These are phyloP conservation scores for Glyphotaelius pellucidus DNA, from an alignment of 2,888 invertebrate genomes.

Conservation along the genomic window DNA sequence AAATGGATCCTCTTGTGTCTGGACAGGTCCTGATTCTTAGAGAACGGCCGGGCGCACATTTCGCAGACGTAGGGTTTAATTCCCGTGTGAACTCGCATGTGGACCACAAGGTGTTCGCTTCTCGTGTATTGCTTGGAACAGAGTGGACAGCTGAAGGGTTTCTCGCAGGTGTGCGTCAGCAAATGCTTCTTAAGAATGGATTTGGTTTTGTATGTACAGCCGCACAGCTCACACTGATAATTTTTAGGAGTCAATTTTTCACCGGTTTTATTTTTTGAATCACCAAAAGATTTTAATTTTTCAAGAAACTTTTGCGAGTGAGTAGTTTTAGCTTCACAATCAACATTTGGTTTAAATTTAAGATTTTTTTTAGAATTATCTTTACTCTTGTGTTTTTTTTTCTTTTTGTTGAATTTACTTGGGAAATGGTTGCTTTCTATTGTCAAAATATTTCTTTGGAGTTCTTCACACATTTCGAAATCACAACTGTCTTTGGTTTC, in stretches of 20 bases:
- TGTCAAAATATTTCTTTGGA: constrained; percentile 11
- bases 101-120: constrained; percentile 73
- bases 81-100: constrained; percentile 75
- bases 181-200: constrained; percentile 69
- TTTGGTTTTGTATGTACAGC: constrained; percentile 67
- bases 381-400: background rate
- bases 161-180: constrained; percentile 70
- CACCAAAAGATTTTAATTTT: constrained; percentile 21
- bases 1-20: constrained; percentile 69
- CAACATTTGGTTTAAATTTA: constrained; percentile 17
- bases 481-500: background rate
- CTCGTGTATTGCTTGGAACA: constrained; percentile 72
- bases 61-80: constrained; percentile 75
- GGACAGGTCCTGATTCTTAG: constrained; percentile 68
- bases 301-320: background rate
- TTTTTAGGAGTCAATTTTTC: constrained; percentile 25
- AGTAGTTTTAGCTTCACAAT: background rate
- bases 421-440: background rate
- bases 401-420: constrained; percentile 31
- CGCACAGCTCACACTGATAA: constrained; percentile 68
- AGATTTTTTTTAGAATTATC: background rate
- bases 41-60: constrained; percentile 71
- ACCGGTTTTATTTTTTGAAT: background rate
- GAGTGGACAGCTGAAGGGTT: constrained; percentile 70
- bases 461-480: background rate